A percentile compares a stretch with the other conserved stretches of the same genome.
Conservation (phyloP, 1,140 invertebrate genomes). For the Bombyx mori region ASM3026992v2 NC_085122.1:10487501-10488000, state of each 20-base stretch:
- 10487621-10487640: neutral
- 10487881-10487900: too few relatives aligned
- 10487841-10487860: too few relatives aligned
- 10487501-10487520: conserved; percentile 86
- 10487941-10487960: too few relatives aligned
- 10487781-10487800: conserved; percentile 76
- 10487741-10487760: conserved; percentile 11
- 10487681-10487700: neutral
- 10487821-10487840: too few relatives aligned
- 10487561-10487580: neutral
- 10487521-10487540: conserved; percentile 67
- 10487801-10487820: conserved; percentile 80
- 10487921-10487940: too few relatives aligned
- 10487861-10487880: too few relatives aligned
- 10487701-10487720: conserved; percentile 3
- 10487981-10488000: neutral
- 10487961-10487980: too few relatives aligned
- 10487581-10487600: neutral
- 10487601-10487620: neutral
- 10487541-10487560: neutral
- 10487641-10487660: neutral
- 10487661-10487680: neutral
- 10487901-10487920: too few relatives aligned
- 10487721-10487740: conserved; percentile 50
- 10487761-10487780: conserved; percentile 36